Evolutionary conservation across 2,888 invertebrate genomes (phyloP), one percentile per base, ranked within the genome.

Genomic region (Unio delphinus): DNA sequence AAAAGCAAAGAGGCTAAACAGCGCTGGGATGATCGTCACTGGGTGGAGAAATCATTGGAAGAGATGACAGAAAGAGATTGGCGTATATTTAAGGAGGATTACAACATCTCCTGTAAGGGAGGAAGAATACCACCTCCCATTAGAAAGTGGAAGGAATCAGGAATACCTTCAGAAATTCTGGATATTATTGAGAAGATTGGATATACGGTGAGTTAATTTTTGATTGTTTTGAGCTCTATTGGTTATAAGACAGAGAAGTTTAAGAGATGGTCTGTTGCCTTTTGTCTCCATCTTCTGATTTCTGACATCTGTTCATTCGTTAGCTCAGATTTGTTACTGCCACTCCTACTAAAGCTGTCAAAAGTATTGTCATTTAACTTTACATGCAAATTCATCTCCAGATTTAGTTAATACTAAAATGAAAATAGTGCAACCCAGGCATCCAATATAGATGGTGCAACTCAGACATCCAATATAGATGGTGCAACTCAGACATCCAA

Each of bases 1-100:
- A 95, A 96, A 83, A 94, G 95, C 86, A 96, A 96, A 90, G 99
- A 99, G 91, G 99, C 98, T 79, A 99, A 99, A 91, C 97, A 98
- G 88, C 95, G 96, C 86, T 99, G 97, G 96, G 99, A 99, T 90
- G 99, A 99, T 89, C 93, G 99, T 7, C 99, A 99, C 90, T 99
- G 99, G 99, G 95, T 96, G 5, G 98, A 99, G 86, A 99, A 99
- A 8, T 94, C 94, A 17, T 91, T 94, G 0, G 94, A 94, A 66
- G 98, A 99, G 90, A 99, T 99, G 99, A 96, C 96, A 0, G 99
- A 99, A 90, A 93, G 99, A 84, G 99, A 99, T 92, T 99, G 99
- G 99, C 94, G 99, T 90, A 99, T 99, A 85, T 99, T 99, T 90
- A 93, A 98, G 78, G 99, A 99, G 91, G 99, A 99, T 91, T 99